Base-by-base conservation (phyloP, 1,140 invertebrate genomes). In the Zaprionus capensis region DNA sequence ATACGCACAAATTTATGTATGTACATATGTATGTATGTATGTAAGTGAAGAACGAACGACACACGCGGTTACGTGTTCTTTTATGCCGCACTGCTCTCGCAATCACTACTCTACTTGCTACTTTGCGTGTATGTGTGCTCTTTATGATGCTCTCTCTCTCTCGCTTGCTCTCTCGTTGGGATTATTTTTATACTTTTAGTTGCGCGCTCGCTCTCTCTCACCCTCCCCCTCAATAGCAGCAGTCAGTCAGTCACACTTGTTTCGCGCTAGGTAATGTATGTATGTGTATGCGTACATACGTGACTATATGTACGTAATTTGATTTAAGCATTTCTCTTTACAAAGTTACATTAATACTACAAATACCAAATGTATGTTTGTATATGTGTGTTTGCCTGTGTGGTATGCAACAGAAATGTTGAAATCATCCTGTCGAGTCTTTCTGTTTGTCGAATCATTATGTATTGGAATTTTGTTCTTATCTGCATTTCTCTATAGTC, bases 21-120 rank as follows among this genome's bases (percentile, higher is more conserved):
- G 71, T 80, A 73, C 69, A 64, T 83, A 74, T n/a, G 28, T 14
- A 44, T 62, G 71, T 84, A 73, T 72, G 68, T 83, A 76, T 64
- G 61, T 71, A 73, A 66, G 70, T 67, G n/a, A 31, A 51, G n/a
- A 31, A 51, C 76, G n/a, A 24, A 51, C 76, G 58, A 73, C 76
- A 73, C 71, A 74, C 70, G 71, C 76, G 71, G 76, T 68, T 78
- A 78, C 76, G 70, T 74, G 58, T 74, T 74, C 70, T 69, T 78
- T 74, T 68, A 63, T 76, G 61, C 73, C 73, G 73, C 55, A 61
- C 68, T 76, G 61, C 46, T 76, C 73, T 71, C 58, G 24, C 72
- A 58, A 51, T 73, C 46, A 57, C 41, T 61, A 55, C 46, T 68
- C 62, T 31, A 26, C 69, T 59, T 65, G 73, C 28, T 14, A 24